A percentile compares a stretch with the other conserved stretches of the same genome.
phyloP scores from a whole-genome alignment of 2,113 vertebrate species.

The Trogon surrucura region DNA sequence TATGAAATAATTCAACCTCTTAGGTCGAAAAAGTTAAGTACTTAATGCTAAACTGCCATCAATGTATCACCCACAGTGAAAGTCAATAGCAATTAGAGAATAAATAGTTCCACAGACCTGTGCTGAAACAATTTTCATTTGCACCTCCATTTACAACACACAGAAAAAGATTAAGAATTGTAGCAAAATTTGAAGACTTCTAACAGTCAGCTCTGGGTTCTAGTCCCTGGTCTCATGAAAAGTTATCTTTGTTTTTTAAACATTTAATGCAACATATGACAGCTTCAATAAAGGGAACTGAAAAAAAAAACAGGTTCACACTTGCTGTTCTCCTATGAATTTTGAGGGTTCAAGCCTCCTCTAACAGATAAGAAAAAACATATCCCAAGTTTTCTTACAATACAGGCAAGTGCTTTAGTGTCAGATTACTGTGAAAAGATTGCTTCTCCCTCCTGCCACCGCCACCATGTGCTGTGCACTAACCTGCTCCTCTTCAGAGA shows the following conservation, averaged over 20 bases:
- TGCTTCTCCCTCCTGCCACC: background rate
- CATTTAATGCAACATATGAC: background rate
- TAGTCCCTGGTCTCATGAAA: background rate
- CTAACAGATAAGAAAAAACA: background rate
- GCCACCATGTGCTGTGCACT: background rate
- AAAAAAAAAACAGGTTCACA: background rate
- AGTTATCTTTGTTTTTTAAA: background rate
- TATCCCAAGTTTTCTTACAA: background rate
- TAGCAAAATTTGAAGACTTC: background rate
- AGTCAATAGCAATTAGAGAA: background rate
- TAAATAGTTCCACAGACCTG: background rate
- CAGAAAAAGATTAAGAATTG: background rate
- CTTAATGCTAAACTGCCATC: background rate
- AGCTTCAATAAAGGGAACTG: background rate
- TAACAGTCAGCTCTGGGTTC: background rate
- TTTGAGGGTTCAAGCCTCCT: background rate
- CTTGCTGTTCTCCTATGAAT: background rate
- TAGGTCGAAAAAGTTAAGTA: background rate
- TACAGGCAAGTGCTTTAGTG: background rate
- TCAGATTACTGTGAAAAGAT: background rate
- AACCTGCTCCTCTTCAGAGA: background rate
- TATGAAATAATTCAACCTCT: background rate
- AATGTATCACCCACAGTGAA: background rate
- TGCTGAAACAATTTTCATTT: background rate
- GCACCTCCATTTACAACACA: fast-evolving